Evolutionary conservation across 2,113 vertebrate genomes (phyloP), one percentile per base, ranked within the genome.

Genomic region (Morone chrysops): DNA sequence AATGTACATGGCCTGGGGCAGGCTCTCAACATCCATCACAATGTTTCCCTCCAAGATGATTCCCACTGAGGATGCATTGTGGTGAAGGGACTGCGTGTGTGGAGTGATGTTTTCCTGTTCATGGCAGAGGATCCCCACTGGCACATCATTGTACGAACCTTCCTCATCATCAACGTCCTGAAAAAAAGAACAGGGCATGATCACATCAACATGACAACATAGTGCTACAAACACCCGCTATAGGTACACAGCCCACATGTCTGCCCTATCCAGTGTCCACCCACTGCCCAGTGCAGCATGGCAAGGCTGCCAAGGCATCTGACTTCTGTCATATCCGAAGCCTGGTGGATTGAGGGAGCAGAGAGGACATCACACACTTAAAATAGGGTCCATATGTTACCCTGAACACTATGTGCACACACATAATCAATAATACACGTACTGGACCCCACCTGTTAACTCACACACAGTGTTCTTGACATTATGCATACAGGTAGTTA

Each of bases 261-360:
- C 57, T 36, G 25, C 25, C 57, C 57, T 36, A 16, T 60, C 57
- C 57, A 60, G 13, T 60, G 57, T 60, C 25, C 25, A 60, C 57
- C 57, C 57, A 60, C 57, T 60, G 25, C 57, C 57, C 25, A 60
- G 57, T 60, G 57, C 57, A 60, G 22, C 57, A n/a, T n/a, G n/a
- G n/a, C n/a, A n/a, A n/a, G n/a, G n/a, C n/a, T n/a, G n/a, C n/a
- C n/a, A n/a, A n/a, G n/a, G n/a, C n/a, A n/a, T n/a, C n/a, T n/a
- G n/a, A n/a, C n/a, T n/a, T n/a, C n/a, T n/a, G n/a, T n/a, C n/a
- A n/a, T n/a, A n/a, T n/a, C n/a, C n/a, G n/a, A n/a, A n/a, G n/a
- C n/a, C n/a, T n/a, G n/a, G n/a, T n/a, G n/a, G n/a, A n/a, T n/a
- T n/a, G n/a, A n/a, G n/a, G n/a, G n/a, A n/a, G n/a, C n/a, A n/a